Evolutionary conservation across 2,113 vertebrate species (phyloP).

Genomic region (Centropus unirufus): DNA sequence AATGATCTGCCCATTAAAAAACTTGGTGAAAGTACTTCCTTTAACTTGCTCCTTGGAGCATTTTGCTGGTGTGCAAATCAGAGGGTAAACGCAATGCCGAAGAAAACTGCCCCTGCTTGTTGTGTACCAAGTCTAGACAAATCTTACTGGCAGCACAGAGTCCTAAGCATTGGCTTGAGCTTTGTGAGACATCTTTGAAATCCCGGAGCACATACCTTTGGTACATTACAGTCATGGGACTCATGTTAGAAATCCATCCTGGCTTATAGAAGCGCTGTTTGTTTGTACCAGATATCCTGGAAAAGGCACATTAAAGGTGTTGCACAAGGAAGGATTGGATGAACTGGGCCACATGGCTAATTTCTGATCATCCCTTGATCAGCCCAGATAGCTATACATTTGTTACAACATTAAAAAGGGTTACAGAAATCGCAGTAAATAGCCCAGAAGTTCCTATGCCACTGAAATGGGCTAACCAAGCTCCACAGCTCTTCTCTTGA

Average conservation of each 20-base stretch:
- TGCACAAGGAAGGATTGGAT: neutral
- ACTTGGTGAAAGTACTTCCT: neutral
- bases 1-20: neutral
- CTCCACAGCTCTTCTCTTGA: neutral
- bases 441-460: neutral
- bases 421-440: neutral
- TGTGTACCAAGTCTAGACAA: neutral
- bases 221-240: rapidly evolving
- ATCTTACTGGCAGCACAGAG: neutral
- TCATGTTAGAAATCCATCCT: neutral
- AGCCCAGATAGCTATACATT: neutral
- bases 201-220: rapidly evolving
- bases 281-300: neutral
- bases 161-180: neutral
- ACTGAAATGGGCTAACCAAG: neutral
- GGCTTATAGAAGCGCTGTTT: neutral
- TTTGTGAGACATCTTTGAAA: neutral
- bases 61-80: neutral
- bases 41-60: neutral
- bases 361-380: neutral
- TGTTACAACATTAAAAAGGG: neutral
- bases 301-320: neutral
- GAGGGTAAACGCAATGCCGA: neutral
- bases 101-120: neutral
- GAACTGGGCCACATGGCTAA: neutral